Base-by-base conservation (phyloP, 2,113 vertebrate genomes). In the Neogale vison region DNA sequence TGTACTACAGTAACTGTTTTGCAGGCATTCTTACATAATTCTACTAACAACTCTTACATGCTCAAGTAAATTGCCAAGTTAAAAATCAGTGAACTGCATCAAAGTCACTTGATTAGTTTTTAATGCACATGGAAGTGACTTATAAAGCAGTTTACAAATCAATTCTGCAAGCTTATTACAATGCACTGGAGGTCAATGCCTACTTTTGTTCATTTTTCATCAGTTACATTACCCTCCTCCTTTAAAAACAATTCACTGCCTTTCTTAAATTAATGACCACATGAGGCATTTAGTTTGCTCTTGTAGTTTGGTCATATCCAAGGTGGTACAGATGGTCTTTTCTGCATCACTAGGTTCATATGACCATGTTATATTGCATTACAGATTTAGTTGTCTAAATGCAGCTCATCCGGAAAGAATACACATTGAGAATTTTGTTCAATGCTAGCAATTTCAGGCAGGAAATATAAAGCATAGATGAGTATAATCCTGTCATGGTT, bases 371-470 rank as follows among this genome's bases (percentile, higher is more conserved):
- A 93, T 97, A 97, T 92, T 98, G 96, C 96, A 98, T 99, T 98
- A 98, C 97, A 98, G 98, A 99, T 98, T 98, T 98, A 98, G 98
- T 94, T 98, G 98, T 99, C 98, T 98, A 97, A 96, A 89, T 95
- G 89, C 89, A 98, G 95, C 97, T 99, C 98, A 99, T 80, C 98
- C 94, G 93, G 98, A 99, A 99, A 98, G 96, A 98, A 98, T 97
- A 97, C 31, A 97, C 90, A 95, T 76, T 88, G 93, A 98, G 98
- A 98, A 98, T 98, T 98, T 98, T 97, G 72, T 79, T 97, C 94
- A 92, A 79, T 96, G 63, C 47, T 96, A 97, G 71, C 83, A 98
- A 67, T 98, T 96, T 97, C 84, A 71, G 69, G 59, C 88, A 97
- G 93, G 52, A 98, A 98, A 97, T 71, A 93, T 34, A 98, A 98